These are phyloP conservation scores for Sebastes kiyomatsui DNA, from an alignment of 2,797 vertebrate species.

Conservation along the genomic window DNA sequence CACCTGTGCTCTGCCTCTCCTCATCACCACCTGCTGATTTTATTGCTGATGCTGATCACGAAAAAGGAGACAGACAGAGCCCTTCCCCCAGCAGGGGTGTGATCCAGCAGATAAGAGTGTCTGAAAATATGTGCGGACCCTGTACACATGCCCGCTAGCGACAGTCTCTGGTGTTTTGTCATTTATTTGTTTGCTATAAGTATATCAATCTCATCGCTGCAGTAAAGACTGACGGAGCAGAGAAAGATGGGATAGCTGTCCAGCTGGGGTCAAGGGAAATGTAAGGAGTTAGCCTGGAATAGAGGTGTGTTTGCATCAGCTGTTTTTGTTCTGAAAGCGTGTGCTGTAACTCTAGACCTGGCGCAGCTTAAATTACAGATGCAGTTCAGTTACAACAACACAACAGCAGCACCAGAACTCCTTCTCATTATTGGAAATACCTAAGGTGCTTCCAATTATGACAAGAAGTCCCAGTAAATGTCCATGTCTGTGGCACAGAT, in stretches of 20 bases:
- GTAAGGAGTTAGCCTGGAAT: constrained; percentile 20
- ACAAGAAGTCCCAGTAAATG: background rate
- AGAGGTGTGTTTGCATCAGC: constrained; percentile 39
- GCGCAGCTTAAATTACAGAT: constrained; percentile 56
- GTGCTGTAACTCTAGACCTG: constrained; percentile 31
- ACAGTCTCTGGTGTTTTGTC: background rate
- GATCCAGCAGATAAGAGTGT: constrained; percentile 14
- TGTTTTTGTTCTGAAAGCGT: constrained; percentile 26
- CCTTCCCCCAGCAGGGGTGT: background rate
- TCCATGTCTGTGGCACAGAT: constrained; percentile 9
- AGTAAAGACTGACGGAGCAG: background rate
- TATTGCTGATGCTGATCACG: constrained; percentile 28
- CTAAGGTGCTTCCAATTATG: background rate
- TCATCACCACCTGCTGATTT: constrained; percentile 41
- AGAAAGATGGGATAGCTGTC: background rate
- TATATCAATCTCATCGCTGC: background rate
- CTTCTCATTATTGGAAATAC: background rate
- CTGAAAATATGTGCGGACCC: constrained; percentile 14
- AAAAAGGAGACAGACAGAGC: constrained; percentile 33
- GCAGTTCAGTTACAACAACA: constrained; percentile 46
- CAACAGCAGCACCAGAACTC: background rate
- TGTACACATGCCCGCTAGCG: background rate
- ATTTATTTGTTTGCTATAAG: background rate
- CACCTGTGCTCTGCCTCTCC: constrained; percentile 53
- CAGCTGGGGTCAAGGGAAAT: background rate